phyloP scores from a whole-genome alignment of 1,140 invertebrate genomes.

The Drosophila sechellia region DNA sequence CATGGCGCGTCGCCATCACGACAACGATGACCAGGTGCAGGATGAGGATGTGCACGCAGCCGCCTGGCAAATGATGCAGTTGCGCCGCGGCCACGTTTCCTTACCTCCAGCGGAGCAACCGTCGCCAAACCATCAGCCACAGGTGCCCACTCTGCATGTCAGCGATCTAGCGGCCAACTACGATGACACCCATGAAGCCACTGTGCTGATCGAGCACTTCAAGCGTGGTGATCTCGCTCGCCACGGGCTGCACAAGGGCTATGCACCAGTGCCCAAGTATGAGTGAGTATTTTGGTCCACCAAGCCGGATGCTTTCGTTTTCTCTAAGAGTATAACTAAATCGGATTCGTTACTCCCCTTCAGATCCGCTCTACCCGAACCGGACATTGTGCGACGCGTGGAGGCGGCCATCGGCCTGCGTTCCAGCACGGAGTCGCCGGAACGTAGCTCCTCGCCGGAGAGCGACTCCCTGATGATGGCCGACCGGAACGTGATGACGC shows the following conservation, averaged over 20 bases:
- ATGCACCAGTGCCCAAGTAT: slow-evolving; percentile 78
- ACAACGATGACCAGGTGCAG: slow-evolving; percentile 33
- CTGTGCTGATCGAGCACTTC: slow-evolving; percentile 78
- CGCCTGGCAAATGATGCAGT: slow-evolving; percentile 70
- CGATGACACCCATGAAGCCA: slow-evolving; percentile 76
- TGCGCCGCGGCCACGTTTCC: slow-evolving; percentile 56
- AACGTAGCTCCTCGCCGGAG: slow-evolving; percentile 87
- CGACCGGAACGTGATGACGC: slow-evolving; percentile 87
- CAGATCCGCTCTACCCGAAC: slow-evolving; percentile 86
- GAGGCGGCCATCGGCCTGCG: slow-evolving; percentile 89
- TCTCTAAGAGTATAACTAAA: too few species aligned
- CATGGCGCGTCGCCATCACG: slow-evolving; percentile 65
- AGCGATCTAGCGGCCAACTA: slow-evolving; percentile 73
- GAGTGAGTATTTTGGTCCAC: slow-evolving; percentile 61
- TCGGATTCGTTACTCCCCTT: neutral
- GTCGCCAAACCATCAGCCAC: slow-evolving; percentile 14
- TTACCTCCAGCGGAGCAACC: slow-evolving; percentile 16
- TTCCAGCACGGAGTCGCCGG: slow-evolving; percentile 86
- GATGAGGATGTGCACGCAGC: slow-evolving; percentile 64
- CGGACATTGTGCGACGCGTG: slow-evolving; percentile 89
- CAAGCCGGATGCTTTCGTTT: neutral
- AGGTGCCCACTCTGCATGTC: slow-evolving; percentile 52
- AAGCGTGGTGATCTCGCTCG: slow-evolving; percentile 71
- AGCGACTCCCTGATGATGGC: slow-evolving; percentile 86
- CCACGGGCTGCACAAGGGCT: slow-evolving; percentile 76